Base-by-base conservation (phyloP, 2,888 invertebrate genomes). In the Pristionchus maxplancki region DNA sequence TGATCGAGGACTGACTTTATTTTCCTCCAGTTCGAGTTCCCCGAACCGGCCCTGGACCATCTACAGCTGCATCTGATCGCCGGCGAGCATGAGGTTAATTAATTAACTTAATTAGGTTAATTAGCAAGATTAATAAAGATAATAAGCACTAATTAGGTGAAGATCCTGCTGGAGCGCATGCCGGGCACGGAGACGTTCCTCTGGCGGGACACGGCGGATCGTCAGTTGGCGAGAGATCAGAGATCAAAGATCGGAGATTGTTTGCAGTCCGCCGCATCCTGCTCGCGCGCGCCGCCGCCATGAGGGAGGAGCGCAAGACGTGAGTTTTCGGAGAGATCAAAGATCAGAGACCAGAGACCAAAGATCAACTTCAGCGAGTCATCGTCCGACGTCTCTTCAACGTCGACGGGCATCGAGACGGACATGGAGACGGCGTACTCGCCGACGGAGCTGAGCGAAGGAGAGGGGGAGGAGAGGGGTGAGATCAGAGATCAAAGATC, bases 131-230 rank as follows among this genome's bases (percentile, higher is more conserved):
- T n/a, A n/a, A n/a, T n/a, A n/a, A n/a, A n/a, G n/a, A n/a, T n/a
- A n/a, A n/a, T n/a, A 50, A 34, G 34, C 5, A 37, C n/a, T 50
- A 34, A 50, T 83, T 24, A 83, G 82, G 82, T 83, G 31, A 50
- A 83, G 24, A 50, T 83, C 53, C 34, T 53, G 37, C 53, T 83
- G 50, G 82, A 83, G 53, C 82, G 82, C 20, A 83, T 83, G 82
- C 82, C 82, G 28, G 82, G 82, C 34, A 83, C 82, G 34, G 82
- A 83, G 82, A 83, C 50, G 5, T 83, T 83, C 34, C 82, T 83
- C 34, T 83, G 82, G 82, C 53, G 82, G 28, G 82, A 83, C 82
- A 83, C 82, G 50, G 37, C 50, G 15, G 82, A 83, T 53, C 82
- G 82, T 83, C 11, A 78, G 78, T 44, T 9, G 28, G 31, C 20